Evolutionary conservation across 2,113 vertebrate species (phyloP).

Genomic region (Poecilia latipinna): DNA sequence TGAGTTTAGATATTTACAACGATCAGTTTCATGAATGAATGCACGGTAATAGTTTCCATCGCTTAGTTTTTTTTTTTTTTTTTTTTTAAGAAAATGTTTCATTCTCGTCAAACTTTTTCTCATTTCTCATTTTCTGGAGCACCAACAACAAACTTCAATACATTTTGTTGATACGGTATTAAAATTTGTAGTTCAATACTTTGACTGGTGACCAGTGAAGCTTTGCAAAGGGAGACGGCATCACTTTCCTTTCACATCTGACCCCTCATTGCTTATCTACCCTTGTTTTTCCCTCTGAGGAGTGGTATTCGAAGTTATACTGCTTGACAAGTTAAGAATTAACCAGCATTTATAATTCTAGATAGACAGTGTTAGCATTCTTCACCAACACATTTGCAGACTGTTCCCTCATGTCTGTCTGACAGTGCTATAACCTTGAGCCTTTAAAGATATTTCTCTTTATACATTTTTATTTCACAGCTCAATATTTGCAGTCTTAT

Average conservation of each 20-base stretch:
- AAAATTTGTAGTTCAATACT: too few relatives aligned
- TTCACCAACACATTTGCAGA: constrained; percentile 20
- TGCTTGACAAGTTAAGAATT: constrained; percentile 28
- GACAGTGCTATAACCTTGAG: background rate
- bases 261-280: constrained; percentile 15
- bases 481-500: too few relatives aligned
- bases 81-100: background rate
- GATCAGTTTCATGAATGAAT: background rate
- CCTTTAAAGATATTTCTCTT: background rate
- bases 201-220: background rate
- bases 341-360: constrained; percentile 22
- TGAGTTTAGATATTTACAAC: background rate
- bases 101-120: background rate
- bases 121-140: too few relatives aligned
- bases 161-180: too few relatives aligned
- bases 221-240: constrained; percentile 6
- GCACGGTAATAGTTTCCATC: background rate
- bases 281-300: constrained; percentile 20
- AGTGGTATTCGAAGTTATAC: constrained; percentile 17
- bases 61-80: too few relatives aligned
- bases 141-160: too few relatives aligned
- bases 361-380: background rate
- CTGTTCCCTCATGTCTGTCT: background rate
- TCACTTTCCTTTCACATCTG: constrained; percentile 31
- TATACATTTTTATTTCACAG: background rate